These are phyloP conservation scores for Illadopsis cleaveri DNA, from an alignment of 2,113 vertebrate species.

Conservation along the genomic window DNA sequence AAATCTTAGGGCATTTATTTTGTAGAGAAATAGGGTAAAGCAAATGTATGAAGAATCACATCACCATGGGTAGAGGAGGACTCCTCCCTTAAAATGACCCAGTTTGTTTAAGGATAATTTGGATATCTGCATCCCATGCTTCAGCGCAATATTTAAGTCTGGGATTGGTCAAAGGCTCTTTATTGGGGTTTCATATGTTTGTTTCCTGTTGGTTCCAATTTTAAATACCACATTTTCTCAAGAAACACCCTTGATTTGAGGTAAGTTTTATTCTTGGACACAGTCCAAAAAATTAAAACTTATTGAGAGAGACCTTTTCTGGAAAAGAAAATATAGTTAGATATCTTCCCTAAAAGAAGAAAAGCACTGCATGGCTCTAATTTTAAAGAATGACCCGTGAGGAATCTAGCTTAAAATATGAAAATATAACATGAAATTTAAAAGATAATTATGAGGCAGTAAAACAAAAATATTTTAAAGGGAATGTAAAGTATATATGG, in stretches of 20 bases:
- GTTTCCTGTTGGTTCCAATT: background rate
- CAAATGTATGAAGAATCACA: background rate
- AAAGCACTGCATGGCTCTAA: background rate
- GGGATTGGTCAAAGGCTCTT: background rate
- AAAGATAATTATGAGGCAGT: slow-evolving; percentile 1
- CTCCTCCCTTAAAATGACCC: background rate
- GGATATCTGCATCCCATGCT: background rate
- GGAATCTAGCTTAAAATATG: slow-evolving; percentile 11
- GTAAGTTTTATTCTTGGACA: background rate
- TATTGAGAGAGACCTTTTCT: background rate
- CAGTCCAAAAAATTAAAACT: background rate
- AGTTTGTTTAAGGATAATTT: background rate
- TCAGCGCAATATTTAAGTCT: background rate
- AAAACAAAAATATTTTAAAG: slow-evolving; percentile 22
- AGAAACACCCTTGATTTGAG: background rate
- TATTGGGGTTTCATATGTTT: background rate
- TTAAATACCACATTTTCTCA: background rate
- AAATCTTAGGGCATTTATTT: background rate
- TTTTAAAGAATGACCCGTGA: background rate
- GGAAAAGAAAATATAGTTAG: background rate
- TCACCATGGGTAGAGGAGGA: rapidly evolving
- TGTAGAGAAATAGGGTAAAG: background rate
- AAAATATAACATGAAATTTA: slow-evolving; percentile 29
- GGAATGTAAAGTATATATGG: background rate
- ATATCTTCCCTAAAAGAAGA: background rate